Evolutionary conservation across 2,113 vertebrate genomes (phyloP).

Genomic region (Morone saxatilis): DNA sequence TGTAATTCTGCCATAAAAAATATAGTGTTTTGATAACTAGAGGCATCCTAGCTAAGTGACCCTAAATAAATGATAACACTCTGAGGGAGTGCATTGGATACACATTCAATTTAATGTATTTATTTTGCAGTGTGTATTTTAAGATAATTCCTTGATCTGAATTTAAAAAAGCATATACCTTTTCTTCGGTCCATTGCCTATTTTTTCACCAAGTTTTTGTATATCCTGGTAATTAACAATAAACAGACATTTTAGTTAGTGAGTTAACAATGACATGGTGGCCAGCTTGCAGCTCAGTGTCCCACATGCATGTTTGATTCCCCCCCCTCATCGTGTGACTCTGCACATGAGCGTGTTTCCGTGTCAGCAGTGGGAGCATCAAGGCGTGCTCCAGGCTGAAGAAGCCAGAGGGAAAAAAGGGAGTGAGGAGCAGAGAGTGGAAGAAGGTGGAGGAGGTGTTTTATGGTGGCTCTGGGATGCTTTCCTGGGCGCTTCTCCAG

Average conservation of each 20-base stretch:
- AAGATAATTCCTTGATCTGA: background rate
- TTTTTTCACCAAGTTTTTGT: too few species aligned
- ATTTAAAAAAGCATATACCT: background rate
- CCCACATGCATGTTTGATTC: slow-evolving; percentile 7
- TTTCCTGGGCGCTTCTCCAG: slow-evolving; percentile 61
- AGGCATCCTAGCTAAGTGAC: too few species aligned
- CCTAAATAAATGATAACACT: too few species aligned
- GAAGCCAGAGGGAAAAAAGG: slow-evolving; percentile 35
- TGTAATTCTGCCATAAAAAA: too few species aligned
- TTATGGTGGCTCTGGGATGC: slow-evolving; percentile 75
- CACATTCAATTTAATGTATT: too few species aligned
- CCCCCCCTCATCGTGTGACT: slow-evolving; percentile 12
- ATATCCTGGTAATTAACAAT: too few species aligned
- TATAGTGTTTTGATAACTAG: too few species aligned
- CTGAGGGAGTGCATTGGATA: too few species aligned
- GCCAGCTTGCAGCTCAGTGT: slow-evolving; percentile 16
- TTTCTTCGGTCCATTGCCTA: too few species aligned
- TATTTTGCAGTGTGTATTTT: background rate
- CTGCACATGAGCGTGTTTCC: slow-evolving; percentile 63
- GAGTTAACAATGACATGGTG: background rate
- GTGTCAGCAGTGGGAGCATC: slow-evolving; percentile 63
- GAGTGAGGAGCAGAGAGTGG: slow-evolving; percentile 57
- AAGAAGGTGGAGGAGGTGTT: slow-evolving; percentile 58
- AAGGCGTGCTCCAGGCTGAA: slow-evolving; percentile 40
- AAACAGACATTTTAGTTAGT: too few species aligned